Evolutionary conservation across 2,113 vertebrate species (phyloP).

Genomic region (Shinisaurus crocodilurus): DNA sequence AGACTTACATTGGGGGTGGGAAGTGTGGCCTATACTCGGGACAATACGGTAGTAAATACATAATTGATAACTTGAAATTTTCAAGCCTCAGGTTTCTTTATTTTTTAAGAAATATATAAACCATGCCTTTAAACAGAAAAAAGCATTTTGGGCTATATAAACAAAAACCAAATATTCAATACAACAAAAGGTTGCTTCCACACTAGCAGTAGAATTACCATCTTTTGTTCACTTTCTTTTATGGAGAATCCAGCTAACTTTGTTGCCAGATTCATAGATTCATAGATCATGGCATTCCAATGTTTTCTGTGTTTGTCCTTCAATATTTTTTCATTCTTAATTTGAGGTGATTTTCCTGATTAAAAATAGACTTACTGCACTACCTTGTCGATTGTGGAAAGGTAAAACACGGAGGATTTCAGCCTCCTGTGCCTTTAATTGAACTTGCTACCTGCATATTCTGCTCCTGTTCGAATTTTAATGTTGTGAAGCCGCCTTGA

Average conservation of each 20-base stretch:
- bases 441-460: not conserved
- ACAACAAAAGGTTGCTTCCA: not conserved
- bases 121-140: not conserved
- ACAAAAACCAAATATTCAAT: too few species aligned
- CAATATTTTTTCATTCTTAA: not conserved
- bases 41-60: constrained; percentile 1
- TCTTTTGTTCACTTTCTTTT: not conserved
- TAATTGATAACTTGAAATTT: too few species aligned
- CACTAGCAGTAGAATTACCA: not conserved
- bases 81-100: not conserved
- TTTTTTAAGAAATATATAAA: not conserved
- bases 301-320: not conserved
- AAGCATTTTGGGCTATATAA: not conserved
- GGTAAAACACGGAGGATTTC: not conserved
- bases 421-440: not conserved
- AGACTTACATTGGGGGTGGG: too few species aligned
- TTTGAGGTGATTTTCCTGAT: not conserved
- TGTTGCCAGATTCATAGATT: too few species aligned
- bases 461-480: too few species aligned
- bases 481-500: too few species aligned
- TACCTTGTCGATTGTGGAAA: not conserved
- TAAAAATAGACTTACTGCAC: not conserved
- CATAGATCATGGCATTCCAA: not conserved
- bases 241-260: not conserved
- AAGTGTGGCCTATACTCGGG: too few species aligned